Base-by-base conservation (phyloP, 1,140 invertebrate genomes). In the Phocides pigmalion region DNA sequence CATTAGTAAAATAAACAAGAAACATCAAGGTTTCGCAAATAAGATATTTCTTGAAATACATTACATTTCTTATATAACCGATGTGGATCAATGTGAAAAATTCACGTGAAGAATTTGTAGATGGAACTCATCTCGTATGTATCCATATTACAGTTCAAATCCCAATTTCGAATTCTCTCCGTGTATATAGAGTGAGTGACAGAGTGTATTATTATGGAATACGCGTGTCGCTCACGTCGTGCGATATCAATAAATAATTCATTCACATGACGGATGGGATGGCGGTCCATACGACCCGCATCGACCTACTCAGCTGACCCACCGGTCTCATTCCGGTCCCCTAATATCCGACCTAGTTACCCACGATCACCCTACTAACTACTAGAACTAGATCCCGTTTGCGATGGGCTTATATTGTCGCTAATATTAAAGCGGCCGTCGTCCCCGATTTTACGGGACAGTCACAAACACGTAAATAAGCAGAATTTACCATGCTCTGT, bases 321-420 rank as follows among this genome's bases (percentile, higher is more conserved):
- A 6, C 70, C 69, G 70, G 64, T 77, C 76, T 77, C 76, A 72
- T 79, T 82, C 64, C 76, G 67, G 76, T 81, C 77, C 79, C 83
- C 82, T 83, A 81, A 85, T 81, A 85, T 77, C 82, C 79, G 82
- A 85, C 82, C 83, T 80, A 86, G 68, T 84, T 81, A 72, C 72
- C 32, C 44, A 4, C 19, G 35, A 5, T 2, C 42, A 46, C 42
- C 42, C 42, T 46, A 46, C 16, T 44, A 19, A 46, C 42, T 20
- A 19, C 8, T 22, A 53, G 32, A 22, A 22, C 39, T 56, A 42
- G 37, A 56, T 56, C 37, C 37, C 19, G 53, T 22, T 42, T 42
- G 53, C 53, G 51, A 50, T 59, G 51, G 20, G 59, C 39, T 42
- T 44, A 50, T 64, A 63, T 35, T 22, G 19, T 25, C 35, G 37